These are phyloP conservation scores for Henicopernis longicauda DNA, from an alignment of 2,113 vertebrate genomes.

Conservation along the genomic window DNA sequence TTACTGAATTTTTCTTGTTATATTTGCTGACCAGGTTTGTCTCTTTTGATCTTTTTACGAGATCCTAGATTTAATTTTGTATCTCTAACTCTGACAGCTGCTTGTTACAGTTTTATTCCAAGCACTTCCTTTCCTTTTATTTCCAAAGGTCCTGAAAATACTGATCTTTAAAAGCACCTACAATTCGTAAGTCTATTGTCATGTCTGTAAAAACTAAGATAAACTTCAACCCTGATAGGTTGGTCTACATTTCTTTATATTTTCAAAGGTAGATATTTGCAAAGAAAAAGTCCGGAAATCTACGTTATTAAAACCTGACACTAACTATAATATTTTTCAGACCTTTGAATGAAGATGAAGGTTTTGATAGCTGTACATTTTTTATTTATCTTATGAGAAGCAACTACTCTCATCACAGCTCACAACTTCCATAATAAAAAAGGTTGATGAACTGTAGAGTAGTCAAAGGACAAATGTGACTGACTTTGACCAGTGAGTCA, in stretches of 20 bases:
- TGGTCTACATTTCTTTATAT: background rate
- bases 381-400: constrained; percentile 13
- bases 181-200: background rate
- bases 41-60: background rate
- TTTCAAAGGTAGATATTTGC: background rate
- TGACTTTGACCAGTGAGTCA: constrained; percentile 37
- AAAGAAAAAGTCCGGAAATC: background rate
- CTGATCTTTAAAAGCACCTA: background rate
- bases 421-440: background rate
- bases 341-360: background rate
- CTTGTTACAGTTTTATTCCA: background rate
- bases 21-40: background rate
- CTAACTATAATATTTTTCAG: background rate
- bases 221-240: background rate
- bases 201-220: background rate
- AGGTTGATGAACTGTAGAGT: background rate
- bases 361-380: background rate
- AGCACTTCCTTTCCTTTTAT: background rate
- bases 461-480: constrained; percentile 50
- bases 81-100: background rate
- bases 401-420: background rate
- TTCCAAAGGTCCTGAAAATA: background rate
- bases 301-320: background rate
- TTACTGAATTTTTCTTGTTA: background rate
- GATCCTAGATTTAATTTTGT: background rate